Base-by-base conservation (phyloP, 23 tunicate genomes). In the Halocynthia aurantium region DNA sequence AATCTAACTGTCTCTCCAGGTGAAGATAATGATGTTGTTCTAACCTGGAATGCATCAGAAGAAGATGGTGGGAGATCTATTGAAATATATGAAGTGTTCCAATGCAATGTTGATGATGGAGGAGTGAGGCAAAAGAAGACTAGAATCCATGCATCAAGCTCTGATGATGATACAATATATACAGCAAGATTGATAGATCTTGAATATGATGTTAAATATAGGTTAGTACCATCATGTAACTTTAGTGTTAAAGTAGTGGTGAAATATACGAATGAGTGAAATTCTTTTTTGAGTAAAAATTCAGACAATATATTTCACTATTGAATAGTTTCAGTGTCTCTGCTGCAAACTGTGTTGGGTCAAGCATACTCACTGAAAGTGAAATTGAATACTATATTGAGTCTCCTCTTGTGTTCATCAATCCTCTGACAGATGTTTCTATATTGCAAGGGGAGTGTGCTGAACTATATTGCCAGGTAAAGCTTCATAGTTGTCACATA, bases 401-500 rank as follows among this genome's bases (percentile, higher is more conserved):
- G 55, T 58, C 50, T 11, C 81, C 76, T 7, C 81, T 83, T 8
- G 17, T 9, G 17, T 83, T 83, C 40, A 20, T 60, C 13, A 83
- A 40, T 10, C 73, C 76, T 50, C 51, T 76, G 0, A 22, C 69
- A 55, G 67, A 70, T 67, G 6, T 83, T 19, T 21, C n/a, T 19
- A 54, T 83, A 8, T 54, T 12, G 57, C 77, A 83, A 68, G 87
- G 87, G 53, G 68, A 76, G 40, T 60, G 40, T 20, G 11, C 76
- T 13, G 87, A 83, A 68, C 22, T 83, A 40, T 76, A 75, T 79
- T 76, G 81, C 70, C 81, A 83, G 81, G 87, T 83, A 15, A 15
- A 64, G n/a, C 12, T 8, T 49, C n/a, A 44, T 1, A 22, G 8
- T 53, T 31, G 44, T 31, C 44, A 31, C 44, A 12, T 12, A 1